Evolutionary conservation across 2,888 invertebrate genomes (phyloP).

Genomic region (Synanthedon andrenaeformis): DNA sequence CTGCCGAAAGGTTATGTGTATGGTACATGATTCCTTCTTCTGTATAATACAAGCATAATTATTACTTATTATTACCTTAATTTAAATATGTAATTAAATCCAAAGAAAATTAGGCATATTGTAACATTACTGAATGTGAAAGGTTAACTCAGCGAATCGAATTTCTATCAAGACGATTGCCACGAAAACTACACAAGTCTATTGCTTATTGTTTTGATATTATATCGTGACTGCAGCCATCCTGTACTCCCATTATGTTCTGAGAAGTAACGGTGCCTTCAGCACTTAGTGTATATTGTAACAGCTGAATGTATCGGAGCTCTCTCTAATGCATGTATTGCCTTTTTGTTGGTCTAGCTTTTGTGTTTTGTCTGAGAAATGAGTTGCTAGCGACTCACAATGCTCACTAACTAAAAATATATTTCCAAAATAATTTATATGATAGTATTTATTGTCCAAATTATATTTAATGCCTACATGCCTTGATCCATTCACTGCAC

Average conservation of each 20-base stretch:
- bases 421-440: no score
- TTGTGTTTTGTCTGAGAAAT: neutral
- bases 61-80: no score
- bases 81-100: no score
- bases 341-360: constrained; percentile 5
- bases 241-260: constrained; percentile 7
- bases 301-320: constrained; percentile 10
- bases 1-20: no score
- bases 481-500: no score
- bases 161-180: neutral
- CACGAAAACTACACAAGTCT: neutral
- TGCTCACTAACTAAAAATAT: no score
- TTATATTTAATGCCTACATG: no score
- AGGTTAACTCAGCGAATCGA: neutral
- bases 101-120: no score
- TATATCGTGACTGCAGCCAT: neutral
- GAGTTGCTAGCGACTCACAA: neutral
- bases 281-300: constrained; percentile 14
- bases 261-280: constrained; percentile 16
- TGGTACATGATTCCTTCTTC: no score
- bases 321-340: constrained; percentile 1
- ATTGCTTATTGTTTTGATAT: neutral
- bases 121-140: neutral
- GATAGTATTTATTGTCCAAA: no score
- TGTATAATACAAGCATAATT: no score